Base-by-base conservation (phyloP, 2,113 vertebrate species). In the Edolisoma coerulescens region DNA sequence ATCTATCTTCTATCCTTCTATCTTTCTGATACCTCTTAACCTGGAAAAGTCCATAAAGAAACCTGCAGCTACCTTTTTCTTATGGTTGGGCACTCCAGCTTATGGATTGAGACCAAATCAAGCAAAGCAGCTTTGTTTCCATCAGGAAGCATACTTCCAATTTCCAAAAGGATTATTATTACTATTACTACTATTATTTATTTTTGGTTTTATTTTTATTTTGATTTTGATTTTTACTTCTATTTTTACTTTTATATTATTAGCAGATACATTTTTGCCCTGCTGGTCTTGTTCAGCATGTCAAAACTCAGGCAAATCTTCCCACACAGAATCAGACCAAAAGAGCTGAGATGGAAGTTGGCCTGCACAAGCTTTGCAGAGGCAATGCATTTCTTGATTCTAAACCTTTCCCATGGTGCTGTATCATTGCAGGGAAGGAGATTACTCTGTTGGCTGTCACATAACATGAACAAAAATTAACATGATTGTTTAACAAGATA, bases 391-490 rank as follows among this genome's bases (percentile, higher is more conserved):
- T 32, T 84, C 60, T 47, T 54, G 10, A 27, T 47, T 19, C 35
- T 42, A 89, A 56, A 22, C 21, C 32, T 64, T 56, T 64, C 74
- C 52, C 41, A 13, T 37, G 47, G 65, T 57, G 32, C 67, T 52
- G 45, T 6, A 13, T 23, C 75, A 45, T 3, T 21, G 45, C 30
- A 87, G 44, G 76, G 47, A 56, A 67, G 64, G 45, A 42, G 42
- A 26, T 81, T 4, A 45, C 44, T 71, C 45, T 52, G 32, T 4
- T 32, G 56, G 76, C 80, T 89, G 89, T 91, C 91, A 92, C 68
- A 86, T 92, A 86, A 84, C 88, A 93, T 94, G 75, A 94, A 69
- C 65, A 92, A 61, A 92, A 92, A 11, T 65, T 41, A 80, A 39
- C 3, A 2, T 59, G 92, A 92, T 39, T 65, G 49, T 90, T 74